phyloP scores from a whole-genome alignment of 2,113 vertebrate genomes.

The Amia ocellicauda region DNA sequence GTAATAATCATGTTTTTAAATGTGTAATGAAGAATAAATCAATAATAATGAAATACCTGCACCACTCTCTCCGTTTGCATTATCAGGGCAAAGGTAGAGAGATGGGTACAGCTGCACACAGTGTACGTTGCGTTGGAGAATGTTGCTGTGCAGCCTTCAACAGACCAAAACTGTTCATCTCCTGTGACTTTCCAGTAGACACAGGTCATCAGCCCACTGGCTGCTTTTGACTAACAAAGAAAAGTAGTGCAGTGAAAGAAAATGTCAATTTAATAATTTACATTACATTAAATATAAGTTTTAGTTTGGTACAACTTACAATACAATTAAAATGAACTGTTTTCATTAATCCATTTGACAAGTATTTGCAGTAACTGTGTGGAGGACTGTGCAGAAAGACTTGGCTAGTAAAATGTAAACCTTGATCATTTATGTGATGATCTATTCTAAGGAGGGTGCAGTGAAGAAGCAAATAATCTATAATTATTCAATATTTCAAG shows the following conservation, averaged over 20 bases:
- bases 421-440: too few relatives aligned
- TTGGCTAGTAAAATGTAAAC: too few relatives aligned
- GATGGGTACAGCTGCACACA: conserved; percentile 56
- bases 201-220: conserved; percentile 49
- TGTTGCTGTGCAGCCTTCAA: conserved; percentile 46
- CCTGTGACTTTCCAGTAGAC: conserved; percentile 55
- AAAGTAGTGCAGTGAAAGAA: background rate
- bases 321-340: too few relatives aligned
- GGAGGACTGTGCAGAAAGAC: too few relatives aligned
- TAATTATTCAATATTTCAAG: background rate
- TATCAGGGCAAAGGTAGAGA: conserved; percentile 70
- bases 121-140: conserved; percentile 45
- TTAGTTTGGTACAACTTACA: too few relatives aligned
- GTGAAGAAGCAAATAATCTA: background rate
- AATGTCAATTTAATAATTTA: too few relatives aligned
- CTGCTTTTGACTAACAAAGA: conserved; percentile 23
- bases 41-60: background rate
- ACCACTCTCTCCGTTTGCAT: conserved; percentile 55
- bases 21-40: too few relatives aligned
- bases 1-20: too few relatives aligned
- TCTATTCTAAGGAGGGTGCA: background rate
- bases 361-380: too few relatives aligned
- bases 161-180: conserved; percentile 48
- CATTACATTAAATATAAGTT: too few relatives aligned
- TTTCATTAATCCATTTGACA: too few relatives aligned